These are phyloP conservation scores for Agrilus planipennis DNA, from an alignment of 1,140 invertebrate genomes.

Conservation along the genomic window DNA sequence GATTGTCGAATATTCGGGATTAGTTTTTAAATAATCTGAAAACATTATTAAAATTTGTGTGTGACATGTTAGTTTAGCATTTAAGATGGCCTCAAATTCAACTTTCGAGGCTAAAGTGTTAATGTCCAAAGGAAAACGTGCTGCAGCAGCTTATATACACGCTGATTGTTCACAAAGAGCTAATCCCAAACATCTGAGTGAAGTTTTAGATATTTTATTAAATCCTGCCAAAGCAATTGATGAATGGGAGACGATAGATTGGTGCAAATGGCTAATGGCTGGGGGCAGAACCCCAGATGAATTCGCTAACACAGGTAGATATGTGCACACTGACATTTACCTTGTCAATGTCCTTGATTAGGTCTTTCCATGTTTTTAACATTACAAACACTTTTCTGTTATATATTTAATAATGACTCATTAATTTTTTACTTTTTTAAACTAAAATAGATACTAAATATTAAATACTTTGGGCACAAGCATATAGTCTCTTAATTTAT, in stretches of 20 bases:
- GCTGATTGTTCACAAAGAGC: slow-evolving; percentile 55
- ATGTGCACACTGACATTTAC: slow-evolving; percentile 23
- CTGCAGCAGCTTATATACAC: slow-evolving; percentile 65
- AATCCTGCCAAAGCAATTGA: slow-evolving; percentile 75
- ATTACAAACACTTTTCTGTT: not conserved
- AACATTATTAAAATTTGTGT: not conserved
- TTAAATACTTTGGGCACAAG: too few relatives aligned
- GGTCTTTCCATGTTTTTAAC: not conserved
- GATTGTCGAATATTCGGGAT: not conserved
- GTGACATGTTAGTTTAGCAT: slow-evolving; percentile 4
- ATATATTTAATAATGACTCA: not conserved
- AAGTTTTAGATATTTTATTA: slow-evolving; percentile 69
- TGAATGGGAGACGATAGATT: slow-evolving; percentile 75
- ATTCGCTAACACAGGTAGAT: slow-evolving; percentile 77
- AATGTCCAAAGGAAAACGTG: slow-evolving; percentile 63
- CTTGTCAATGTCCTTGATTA: slow-evolving; percentile 11
- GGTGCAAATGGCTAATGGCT: slow-evolving; percentile 87
- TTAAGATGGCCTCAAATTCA: slow-evolving; percentile 38
- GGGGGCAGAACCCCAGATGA: slow-evolving; percentile 84
- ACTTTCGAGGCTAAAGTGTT: slow-evolving; percentile 50
- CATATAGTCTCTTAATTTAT: not conserved
- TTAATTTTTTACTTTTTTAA: too few relatives aligned
- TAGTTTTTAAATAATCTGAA: slow-evolving; percentile 1
- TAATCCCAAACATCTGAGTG: slow-evolving; percentile 58
- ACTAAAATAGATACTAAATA: too few relatives aligned